Percentiles rank a stretch among this genome's conserved stretches.
These are phyloP conservation scores for Megaleporinus macrocephalus DNA, from an alignment of 2,113 vertebrate species.

Conservation along the genomic window DNA sequence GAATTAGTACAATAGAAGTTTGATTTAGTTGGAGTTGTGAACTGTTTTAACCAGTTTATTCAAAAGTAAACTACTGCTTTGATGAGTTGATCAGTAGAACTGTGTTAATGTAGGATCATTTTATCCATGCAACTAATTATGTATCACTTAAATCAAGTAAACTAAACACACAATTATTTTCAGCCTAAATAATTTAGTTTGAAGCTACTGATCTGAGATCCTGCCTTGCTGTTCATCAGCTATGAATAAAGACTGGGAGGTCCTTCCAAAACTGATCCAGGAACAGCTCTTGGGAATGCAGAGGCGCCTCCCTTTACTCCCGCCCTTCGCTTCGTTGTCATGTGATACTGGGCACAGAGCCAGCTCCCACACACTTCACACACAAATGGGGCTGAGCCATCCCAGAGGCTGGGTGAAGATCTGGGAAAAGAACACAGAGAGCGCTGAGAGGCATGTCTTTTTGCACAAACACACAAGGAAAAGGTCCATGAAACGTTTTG, in stretches of 20 bases:
- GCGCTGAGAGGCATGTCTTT: conserved; percentile 41
- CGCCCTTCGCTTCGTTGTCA: conserved; percentile 58
- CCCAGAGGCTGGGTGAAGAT: conserved; percentile 49
- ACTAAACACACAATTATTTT: neutral
- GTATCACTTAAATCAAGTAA: neutral
- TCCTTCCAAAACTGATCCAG: conserved; percentile 8
- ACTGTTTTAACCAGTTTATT: no score
- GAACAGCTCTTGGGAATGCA: conserved; percentile 14
- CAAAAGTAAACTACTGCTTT: no score
- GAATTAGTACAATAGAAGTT: no score
- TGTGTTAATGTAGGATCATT: no score
- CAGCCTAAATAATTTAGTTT: neutral
- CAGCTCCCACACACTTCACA: conserved; percentile 65
- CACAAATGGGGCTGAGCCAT: conserved; percentile 54
- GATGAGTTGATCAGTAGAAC: no score
- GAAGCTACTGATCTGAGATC: neutral
- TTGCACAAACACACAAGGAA: conserved; percentile 31
- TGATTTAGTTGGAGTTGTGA: no score
- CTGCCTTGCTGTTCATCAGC: neutral
- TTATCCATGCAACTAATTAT: no score
- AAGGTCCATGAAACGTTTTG: conserved; percentile 28
- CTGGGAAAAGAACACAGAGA: conserved; percentile 51
- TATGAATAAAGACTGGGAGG: no score
- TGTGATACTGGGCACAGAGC: conserved; percentile 67
- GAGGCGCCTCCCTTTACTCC: conserved; percentile 36